Percentiles rank a stretch among this genome's conserved stretches.
These are phyloP conservation scores for Hippocampus kuda DNA, from an alignment of 2,797 vertebrate species.

Conservation along the genomic window DNA sequence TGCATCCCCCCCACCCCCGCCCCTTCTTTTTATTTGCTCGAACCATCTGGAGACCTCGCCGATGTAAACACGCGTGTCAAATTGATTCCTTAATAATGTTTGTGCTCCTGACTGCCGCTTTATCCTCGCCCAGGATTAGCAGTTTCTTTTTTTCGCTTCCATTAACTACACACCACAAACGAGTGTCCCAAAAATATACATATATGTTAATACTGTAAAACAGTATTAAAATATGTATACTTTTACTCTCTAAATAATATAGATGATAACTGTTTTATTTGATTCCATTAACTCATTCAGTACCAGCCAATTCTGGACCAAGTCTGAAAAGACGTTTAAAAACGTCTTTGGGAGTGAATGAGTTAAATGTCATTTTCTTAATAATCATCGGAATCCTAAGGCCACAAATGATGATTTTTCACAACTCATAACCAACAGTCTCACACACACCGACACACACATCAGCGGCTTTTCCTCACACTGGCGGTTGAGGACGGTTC, in stretches of 20 bases:
- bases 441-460: background rate
- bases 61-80: constrained; percentile 60
- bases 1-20: too few species aligned
- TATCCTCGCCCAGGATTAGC: constrained; percentile 60
- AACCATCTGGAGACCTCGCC: constrained; percentile 61
- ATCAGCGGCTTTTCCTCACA: background rate
- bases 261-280: too few species aligned
- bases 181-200: background rate
- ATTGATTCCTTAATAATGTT: constrained; percentile 66
- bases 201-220: background rate
- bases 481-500: background rate
- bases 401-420: too few species aligned
- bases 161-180: constrained; percentile 10
- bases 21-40: constrained; percentile 13
- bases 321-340: too few species aligned
- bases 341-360: too few species aligned
- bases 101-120: constrained; percentile 52
- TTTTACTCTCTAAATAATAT: too few species aligned
- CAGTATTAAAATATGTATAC: background rate
- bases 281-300: too few species aligned
- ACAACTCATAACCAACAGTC: too few species aligned
- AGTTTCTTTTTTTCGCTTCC: constrained; percentile 45
- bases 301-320: too few species aligned
- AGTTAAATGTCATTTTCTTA: too few species aligned
- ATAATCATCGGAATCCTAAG: too few species aligned